Conservation (phyloP, 2,797 vertebrate species). For the Gambusia yucatana region DNA sequence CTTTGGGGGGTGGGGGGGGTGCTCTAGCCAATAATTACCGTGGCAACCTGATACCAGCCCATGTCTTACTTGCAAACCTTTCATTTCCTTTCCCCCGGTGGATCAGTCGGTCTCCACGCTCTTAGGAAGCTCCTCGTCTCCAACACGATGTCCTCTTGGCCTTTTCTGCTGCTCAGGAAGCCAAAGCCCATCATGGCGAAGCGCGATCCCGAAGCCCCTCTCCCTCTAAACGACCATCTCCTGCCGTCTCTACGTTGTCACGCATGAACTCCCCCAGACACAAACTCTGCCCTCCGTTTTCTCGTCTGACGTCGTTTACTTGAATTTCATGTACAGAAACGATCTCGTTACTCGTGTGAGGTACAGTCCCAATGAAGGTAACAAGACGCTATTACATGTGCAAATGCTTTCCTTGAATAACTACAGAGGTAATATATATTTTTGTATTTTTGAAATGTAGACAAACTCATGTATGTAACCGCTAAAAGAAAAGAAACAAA, state of each 20-base stretch:
- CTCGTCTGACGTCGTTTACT: conserved; percentile 81
- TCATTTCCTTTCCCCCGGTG: conserved; percentile 18
- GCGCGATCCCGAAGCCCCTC: conserved; percentile 83
- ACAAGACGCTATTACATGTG: conserved; percentile 74
- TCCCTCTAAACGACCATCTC: conserved; percentile 61
- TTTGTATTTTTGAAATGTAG: conserved; percentile 82
- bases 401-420: conserved; percentile 79
- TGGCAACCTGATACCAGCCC: neutral
- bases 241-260: conserved; percentile 59
- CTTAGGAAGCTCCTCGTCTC: conserved; percentile 67
- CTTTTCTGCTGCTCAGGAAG: conserved; percentile 47
- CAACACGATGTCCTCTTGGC: conserved; percentile 9
- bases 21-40: neutral
- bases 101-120: conserved; percentile 61
- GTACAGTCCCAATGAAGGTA: conserved; percentile 80
- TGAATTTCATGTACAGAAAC: conserved; percentile 84
- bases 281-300: conserved; percentile 23
- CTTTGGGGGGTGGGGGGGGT: too few species aligned
- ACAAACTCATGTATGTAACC: conserved; percentile 65
- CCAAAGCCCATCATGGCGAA: conserved; percentile 56
- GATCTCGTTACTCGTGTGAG: conserved; percentile 79
- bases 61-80: neutral
- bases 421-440: conserved; percentile 85
- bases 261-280: conserved; percentile 81
- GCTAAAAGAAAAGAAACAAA: conserved; percentile 51